Evolutionary conservation across 1,140 invertebrate species (phyloP), one percentile per base, ranked within the genome.

Genomic region (Ylistrum balloti): DNA sequence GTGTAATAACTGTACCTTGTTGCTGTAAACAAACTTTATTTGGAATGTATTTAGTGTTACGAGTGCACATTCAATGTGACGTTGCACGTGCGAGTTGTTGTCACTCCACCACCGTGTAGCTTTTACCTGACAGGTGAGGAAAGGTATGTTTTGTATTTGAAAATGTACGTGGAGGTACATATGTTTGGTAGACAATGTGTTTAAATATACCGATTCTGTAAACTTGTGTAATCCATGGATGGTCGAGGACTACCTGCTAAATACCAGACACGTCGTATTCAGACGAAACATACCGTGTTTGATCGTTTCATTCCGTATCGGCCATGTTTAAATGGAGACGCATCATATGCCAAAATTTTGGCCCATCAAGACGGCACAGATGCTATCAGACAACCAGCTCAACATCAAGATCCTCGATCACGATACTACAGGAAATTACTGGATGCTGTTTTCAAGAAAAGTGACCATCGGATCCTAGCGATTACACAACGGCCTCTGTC

Each of bases 241-340:
- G 56, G 28, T 17, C 5, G 56, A 2, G 11, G 22, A 45, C 56
- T 28, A n/a, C 28, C n/a, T 74, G n/a, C 28, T 5, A 74, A 0
- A n/a, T 1, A 3, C 1, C n/a, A n/a, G 11, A 28, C n/a, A 28
- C 56, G 56, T 11, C 56, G 56, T 0, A n/a, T 74, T 9, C 56
- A 5, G 56, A 74, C 56, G 5, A 74, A 28, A n/a, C 28, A 74
- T 28, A 17, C 22, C 22, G 56, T 74, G 2, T 90, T 90, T 88
- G 91, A 91, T 33, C 34, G 91, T 35, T 91, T 91, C 85, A 91
- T 91, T 33, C 91, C 91, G 0, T 89, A 86, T 38, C 86, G 89
- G 32, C 89, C 89, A 41, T 45, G 88, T 88, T 48, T 90, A 35
- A 48, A 92, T 90, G 88, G 86, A 0, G 74, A 91, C 33, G 48